These are phyloP conservation scores for Toxotes lorentzi DNA, from an alignment of 2,797 vertebrate genomes.

Conservation along the genomic window DNA sequence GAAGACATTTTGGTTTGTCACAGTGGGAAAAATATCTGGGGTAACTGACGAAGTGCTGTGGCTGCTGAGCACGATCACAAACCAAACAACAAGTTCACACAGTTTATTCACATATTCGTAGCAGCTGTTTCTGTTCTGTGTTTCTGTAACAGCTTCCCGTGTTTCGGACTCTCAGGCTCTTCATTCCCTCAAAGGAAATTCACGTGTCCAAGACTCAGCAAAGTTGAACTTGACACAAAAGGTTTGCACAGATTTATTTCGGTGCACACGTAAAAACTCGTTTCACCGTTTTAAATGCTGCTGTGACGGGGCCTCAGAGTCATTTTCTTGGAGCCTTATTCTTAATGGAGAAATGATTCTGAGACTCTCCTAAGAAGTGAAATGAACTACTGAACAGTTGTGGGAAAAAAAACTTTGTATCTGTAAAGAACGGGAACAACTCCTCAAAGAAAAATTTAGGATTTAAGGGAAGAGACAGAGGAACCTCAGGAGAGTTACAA, in stretches of 20 bases:
- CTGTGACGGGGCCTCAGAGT: not conserved
- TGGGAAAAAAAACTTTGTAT: too few relatives aligned
- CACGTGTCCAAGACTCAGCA: not conserved
- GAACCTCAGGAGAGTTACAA: not conserved
- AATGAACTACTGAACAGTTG: not conserved
- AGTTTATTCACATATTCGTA: not conserved
- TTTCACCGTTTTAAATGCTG: not conserved
- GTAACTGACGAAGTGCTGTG: not conserved
- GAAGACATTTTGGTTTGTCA: not conserved
- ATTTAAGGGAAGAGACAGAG: not conserved
- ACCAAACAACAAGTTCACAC: not conserved
- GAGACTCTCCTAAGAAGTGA: too few relatives aligned
- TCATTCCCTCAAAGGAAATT: not conserved
- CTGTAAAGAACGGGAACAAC: not conserved
- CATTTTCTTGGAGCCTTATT: not conserved
- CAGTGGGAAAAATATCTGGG: not conserved
- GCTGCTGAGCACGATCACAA: not conserved
- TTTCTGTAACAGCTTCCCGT: not conserved
- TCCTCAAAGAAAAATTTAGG: not conserved
- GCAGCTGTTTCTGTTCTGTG: not conserved
- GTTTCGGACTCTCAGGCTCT: not conserved
- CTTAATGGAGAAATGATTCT: too few relatives aligned
- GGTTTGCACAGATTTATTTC: not conserved
- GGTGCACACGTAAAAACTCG: too few relatives aligned
- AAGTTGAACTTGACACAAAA: not conserved